These are phyloP conservation scores for Scylla paramamosain DNA, from an alignment of 1,140 invertebrate genomes.

Conservation along the genomic window DNA sequence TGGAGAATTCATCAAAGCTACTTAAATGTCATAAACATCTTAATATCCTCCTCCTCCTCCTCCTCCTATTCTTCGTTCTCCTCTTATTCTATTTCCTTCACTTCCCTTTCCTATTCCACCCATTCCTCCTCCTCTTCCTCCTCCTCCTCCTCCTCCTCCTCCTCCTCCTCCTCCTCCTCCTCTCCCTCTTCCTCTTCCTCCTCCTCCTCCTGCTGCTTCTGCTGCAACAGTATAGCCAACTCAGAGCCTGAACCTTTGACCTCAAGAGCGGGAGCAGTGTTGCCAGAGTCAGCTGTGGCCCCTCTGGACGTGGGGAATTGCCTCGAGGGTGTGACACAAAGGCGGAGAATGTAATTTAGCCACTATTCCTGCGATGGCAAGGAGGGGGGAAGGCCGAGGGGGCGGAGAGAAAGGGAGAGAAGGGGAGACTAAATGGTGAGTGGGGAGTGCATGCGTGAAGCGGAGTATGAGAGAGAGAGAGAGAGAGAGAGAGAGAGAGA, in stretches of 20 bases:
- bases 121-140: neutral
- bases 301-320: constrained; percentile 9
- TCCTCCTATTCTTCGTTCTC: too few relatives aligned
- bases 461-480: neutral
- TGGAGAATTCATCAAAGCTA: neutral
- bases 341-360: constrained; percentile 13
- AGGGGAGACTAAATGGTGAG: neutral
- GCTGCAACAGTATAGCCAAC: neutral
- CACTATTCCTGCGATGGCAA: neutral
- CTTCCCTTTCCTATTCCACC: too few relatives aligned
- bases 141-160: too few relatives aligned
- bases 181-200: too few relatives aligned
- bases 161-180: too few relatives aligned
- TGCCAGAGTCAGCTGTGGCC: neutral
- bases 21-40: neutral
- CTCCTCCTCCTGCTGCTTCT: too few relatives aligned
- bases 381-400: neutral
- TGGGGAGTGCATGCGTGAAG: neutral
- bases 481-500: neutral
- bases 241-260: constrained; percentile 1
- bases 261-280: neutral
- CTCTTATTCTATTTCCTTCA: too few relatives aligned
- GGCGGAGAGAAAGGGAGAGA: neutral
- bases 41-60: neutral
- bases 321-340: constrained; percentile 10